A percentile compares a stretch with the other conserved stretches of the same genome.
These are phyloP conservation scores for Tetragonisca angustula DNA, from an alignment of 2,888 invertebrate genomes.

Conservation along the genomic window DNA sequence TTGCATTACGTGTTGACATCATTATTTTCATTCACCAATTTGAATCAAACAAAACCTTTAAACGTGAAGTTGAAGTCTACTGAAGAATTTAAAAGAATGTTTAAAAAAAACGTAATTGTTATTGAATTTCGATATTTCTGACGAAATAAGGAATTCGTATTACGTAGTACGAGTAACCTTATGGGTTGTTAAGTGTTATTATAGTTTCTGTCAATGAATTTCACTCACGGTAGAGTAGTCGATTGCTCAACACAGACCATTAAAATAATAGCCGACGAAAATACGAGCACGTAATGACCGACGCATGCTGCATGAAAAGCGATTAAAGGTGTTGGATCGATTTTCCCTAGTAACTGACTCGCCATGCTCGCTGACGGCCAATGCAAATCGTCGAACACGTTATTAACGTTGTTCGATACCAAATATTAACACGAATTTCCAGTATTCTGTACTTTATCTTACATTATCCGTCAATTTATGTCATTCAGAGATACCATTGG, in stretches of 20 bases:
- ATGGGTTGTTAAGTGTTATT: conserved; percentile 21
- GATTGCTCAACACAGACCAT: conserved; percentile 42
- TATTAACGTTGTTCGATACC: not conserved
- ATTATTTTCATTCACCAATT: no score
- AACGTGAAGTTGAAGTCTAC: no score
- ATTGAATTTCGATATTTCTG: not conserved
- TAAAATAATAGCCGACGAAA: conserved; percentile 62
- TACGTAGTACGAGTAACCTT: not conserved
- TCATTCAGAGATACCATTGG: not conserved
- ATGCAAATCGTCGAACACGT: conserved; percentile 37
- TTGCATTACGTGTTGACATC: no score
- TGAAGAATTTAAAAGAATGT: no score
- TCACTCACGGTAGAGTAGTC: conserved; percentile 39
- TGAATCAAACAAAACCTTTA: no score
- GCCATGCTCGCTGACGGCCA: conserved; percentile 45
- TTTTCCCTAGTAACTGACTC: conserved; percentile 73
- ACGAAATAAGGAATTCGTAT: not conserved
- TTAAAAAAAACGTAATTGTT: not conserved
- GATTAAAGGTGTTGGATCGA: conserved; percentile 75
- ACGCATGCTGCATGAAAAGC: conserved; percentile 61
- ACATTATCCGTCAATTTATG: not conserved
- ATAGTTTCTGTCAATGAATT: conserved; percentile 34
- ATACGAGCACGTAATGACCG: conserved; percentile 65
- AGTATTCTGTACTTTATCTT: not conserved
- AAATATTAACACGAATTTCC: conserved; percentile 16